Evolutionary conservation across 2,888 invertebrate genomes (phyloP).

Genomic region (Galeruca laticollis): DNA sequence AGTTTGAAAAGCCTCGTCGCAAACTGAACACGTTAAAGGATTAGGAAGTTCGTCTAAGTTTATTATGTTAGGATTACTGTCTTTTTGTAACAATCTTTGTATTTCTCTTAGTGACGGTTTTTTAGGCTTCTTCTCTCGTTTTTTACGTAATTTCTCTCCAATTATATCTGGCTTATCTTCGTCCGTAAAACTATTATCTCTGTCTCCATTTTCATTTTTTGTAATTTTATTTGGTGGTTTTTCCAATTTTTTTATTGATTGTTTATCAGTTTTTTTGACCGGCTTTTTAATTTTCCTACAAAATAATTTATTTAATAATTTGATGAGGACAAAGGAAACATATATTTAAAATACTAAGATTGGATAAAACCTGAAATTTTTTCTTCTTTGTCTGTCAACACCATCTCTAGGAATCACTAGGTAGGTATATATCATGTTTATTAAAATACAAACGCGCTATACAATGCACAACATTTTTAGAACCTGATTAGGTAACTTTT

Average conservation of each 20-base stretch:
- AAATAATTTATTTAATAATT: constrained; percentile 18
- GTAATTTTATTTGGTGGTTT: neutral
- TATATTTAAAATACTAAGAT: neutral
- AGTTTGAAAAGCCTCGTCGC: constrained; percentile 68
- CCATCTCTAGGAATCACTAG: too few relatives aligned
- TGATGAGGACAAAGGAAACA: neutral
- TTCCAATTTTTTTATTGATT: neutral
- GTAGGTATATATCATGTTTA: neutral
- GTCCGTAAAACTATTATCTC: neutral
- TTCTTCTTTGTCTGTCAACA: neutral
- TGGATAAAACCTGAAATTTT: neutral
- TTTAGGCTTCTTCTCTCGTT: constrained; percentile 2
- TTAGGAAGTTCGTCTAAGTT: constrained; percentile 51
- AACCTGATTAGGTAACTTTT: too few relatives aligned
- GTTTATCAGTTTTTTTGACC: neutral
- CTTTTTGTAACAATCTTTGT: constrained; percentile 18
- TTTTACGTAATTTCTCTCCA: neutral
- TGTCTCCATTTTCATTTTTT: neutral
- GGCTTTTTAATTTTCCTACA: constrained; percentile 9
- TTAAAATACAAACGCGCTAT: too few relatives aligned
- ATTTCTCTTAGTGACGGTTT: constrained; percentile 21
- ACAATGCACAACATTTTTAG: too few relatives aligned
- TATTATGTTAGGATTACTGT: constrained; percentile 29
- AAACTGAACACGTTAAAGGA: constrained; percentile 69
- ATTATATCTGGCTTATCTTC: constrained; percentile 1